phyloP scores from a whole-genome alignment of 2,113 vertebrate genomes.

The Tiliqua scincoides region DNA sequence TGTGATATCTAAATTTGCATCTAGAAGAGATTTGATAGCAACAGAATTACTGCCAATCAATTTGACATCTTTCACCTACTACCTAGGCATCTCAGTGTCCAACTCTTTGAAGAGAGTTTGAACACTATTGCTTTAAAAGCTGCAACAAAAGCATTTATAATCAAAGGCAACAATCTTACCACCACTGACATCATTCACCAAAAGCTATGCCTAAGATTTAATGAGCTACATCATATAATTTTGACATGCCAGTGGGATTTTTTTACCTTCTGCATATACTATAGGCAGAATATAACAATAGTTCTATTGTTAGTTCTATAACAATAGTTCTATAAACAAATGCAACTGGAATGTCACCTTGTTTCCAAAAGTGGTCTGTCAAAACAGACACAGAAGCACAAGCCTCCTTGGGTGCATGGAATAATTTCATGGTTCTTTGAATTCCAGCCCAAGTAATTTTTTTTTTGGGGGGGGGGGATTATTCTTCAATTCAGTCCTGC shows the following conservation, averaged over 20 bases:
- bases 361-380: not conserved
- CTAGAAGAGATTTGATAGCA: conserved; percentile 72
- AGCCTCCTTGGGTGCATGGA: not conserved
- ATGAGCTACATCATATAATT: not conserved
- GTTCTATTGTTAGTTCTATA: no score
- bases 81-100: not conserved
- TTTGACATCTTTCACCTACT: conserved; percentile 4
- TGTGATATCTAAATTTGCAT: conserved; percentile 80
- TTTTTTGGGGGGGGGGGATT: not conserved
- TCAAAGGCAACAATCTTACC: not conserved
- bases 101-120: not conserved
- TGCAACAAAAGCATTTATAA: not conserved
- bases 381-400: not conserved
- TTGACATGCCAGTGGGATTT: not conserved
- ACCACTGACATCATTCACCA: not conserved
- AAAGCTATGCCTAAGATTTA: not conserved
- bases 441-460: not conserved
- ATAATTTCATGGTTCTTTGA: not conserved
- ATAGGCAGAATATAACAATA: no score
- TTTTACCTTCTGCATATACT: not conserved
- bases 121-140: not conserved
- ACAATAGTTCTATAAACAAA: no score
- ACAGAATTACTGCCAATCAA: conserved; percentile 31
- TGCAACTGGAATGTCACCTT: not conserved
- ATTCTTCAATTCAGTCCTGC: not conserved